Conservation (phyloP, 1,140 invertebrate genomes). For the Drosophila oshimai region DNA sequence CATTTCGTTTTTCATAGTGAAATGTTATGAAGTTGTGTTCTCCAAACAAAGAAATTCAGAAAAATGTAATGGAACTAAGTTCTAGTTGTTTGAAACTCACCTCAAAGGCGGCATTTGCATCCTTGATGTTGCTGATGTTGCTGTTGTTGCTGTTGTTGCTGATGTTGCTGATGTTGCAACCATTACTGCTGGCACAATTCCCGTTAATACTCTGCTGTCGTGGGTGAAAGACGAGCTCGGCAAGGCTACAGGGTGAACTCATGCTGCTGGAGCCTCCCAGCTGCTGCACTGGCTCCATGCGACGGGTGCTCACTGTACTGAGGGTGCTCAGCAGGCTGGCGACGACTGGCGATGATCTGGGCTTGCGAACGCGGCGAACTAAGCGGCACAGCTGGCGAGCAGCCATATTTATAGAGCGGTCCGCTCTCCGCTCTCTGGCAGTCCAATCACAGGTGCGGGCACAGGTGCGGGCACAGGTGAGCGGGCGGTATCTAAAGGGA, state of each 20-base stretch:
- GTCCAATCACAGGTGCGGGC: neutral
- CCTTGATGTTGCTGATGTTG: neutral
- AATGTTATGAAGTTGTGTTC: too few species aligned
- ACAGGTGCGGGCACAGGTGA: too few species aligned
- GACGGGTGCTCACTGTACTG: neutral
- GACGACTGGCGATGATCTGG: neutral
- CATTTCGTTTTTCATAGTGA: too few species aligned
- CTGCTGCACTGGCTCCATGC: neutral
- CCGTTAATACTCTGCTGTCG: neutral
- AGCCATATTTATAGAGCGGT: conserved; percentile 27
- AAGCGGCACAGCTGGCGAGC: neutral
- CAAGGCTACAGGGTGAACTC: too few species aligned
- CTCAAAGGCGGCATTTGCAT: conserved; percentile 15
- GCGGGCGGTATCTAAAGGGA: too few species aligned
- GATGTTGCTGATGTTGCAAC: neutral
- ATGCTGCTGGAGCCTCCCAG: too few species aligned
- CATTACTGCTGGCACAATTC: neutral
- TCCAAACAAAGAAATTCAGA: too few species aligned
- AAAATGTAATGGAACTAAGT: too few species aligned
- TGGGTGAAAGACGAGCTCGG: conserved; percentile 44
- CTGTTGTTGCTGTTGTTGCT: neutral
- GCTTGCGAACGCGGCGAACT: conserved; percentile 3
- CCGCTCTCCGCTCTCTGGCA: neutral
- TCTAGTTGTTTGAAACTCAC: conserved; percentile 1
- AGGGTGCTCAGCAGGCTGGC: neutral